These are phyloP conservation scores for Gallinago nigripennis DNA, from an alignment of 2,797 vertebrate genomes.

Conservation along the genomic window DNA sequence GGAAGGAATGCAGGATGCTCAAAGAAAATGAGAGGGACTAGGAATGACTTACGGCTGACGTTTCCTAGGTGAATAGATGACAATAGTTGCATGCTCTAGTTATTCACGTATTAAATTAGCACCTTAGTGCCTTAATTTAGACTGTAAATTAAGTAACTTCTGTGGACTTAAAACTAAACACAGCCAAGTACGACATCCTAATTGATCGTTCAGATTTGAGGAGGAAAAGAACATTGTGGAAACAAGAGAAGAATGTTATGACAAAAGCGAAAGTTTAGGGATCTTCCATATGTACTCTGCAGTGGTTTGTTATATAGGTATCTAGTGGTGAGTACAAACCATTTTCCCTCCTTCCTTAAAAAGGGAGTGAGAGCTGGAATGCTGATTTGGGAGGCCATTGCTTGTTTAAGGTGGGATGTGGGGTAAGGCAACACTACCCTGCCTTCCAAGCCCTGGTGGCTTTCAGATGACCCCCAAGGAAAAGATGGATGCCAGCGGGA, in stretches of 20 bases:
- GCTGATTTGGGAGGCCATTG: background rate
- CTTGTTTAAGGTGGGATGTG: background rate
- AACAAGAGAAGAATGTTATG: background rate
- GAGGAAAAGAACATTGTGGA: background rate
- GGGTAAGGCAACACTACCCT: background rate
- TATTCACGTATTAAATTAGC: background rate
- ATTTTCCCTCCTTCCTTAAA: background rate
- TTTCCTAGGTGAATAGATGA: background rate
- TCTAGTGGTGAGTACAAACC: background rate
- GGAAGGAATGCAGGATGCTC: background rate
- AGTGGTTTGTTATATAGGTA: background rate
- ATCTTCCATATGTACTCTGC: fast-evolving
- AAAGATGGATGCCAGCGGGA: background rate
- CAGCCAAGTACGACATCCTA: background rate
- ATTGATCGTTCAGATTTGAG: background rate
- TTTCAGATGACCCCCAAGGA: background rate
- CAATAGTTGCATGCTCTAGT: background rate
- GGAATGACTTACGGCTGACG: background rate
- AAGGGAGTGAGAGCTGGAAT: background rate
- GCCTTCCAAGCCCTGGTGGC: background rate
- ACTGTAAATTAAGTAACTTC: background rate
- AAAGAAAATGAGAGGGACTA: background rate
- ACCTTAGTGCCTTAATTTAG: background rate
- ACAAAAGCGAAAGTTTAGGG: background rate
- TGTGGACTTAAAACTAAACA: background rate